Evolutionary conservation across 2,113 vertebrate genomes (phyloP).

Genomic region (Seriola rivoliana): DNA sequence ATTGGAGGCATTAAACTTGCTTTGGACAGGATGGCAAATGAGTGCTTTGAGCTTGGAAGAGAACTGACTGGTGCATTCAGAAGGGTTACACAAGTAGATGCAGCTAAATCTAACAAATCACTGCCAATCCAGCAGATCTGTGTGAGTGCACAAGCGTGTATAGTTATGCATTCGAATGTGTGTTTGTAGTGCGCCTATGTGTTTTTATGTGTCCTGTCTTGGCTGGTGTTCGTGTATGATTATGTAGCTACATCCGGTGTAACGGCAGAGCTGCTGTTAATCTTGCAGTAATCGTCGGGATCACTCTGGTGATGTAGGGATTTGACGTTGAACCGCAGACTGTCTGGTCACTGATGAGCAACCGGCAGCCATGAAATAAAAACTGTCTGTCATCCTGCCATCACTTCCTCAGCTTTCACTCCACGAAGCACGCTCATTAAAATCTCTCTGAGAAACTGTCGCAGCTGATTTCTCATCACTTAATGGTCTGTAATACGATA

Average conservation of each 20-base stretch:
- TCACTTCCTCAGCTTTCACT: conserved; percentile 41
- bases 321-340: conserved; percentile 56
- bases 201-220: conserved; percentile 21
- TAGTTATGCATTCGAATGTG: conserved; percentile 30
- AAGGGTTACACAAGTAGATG: conserved; percentile 70
- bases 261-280: conserved; percentile 57
- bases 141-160: conserved; percentile 4
- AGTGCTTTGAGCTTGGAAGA: conserved; percentile 78
- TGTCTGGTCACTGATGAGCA: conserved; percentile 51
- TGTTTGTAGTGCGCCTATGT: neutral
- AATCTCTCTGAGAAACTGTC: conserved; percentile 55
- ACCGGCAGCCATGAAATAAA: conserved; percentile 60
- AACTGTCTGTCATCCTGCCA: conserved; percentile 56
- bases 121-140: conserved; percentile 74
- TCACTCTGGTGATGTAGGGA: conserved; percentile 46
- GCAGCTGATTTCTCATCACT: conserved; percentile 67
- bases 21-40: conserved; percentile 84
- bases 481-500: conserved; percentile 67
- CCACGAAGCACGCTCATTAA: conserved; percentile 61
- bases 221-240: conserved; percentile 48
- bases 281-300: conserved; percentile 69
- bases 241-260: conserved; percentile 39
- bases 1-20: conserved; percentile 86
- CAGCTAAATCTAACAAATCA: conserved; percentile 81
- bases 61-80: conserved; percentile 80